phyloP scores from a whole-genome alignment of 2,113 vertebrate genomes.

The Pagrus major region DNA sequence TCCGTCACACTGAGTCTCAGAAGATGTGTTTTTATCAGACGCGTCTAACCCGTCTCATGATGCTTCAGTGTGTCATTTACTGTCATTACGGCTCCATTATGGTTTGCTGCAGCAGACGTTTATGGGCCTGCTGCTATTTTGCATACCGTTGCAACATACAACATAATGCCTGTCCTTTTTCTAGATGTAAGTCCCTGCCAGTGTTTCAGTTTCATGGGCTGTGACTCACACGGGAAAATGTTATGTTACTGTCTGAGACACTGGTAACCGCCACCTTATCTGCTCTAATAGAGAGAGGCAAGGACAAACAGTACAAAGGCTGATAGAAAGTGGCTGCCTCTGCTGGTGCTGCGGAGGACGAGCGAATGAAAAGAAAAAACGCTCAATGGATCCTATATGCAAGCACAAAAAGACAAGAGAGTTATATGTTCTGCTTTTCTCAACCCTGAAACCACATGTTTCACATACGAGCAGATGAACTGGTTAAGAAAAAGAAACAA shows the following conservation, averaged over 20 bases:
- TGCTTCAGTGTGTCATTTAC: neutral
- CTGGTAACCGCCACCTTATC: conserved; percentile 37
- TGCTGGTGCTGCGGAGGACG: conserved; percentile 57
- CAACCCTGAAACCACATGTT: neutral
- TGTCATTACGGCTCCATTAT: neutral
- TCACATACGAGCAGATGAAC: neutral
- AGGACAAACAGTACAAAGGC: conserved; percentile 71
- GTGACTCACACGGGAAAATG: conserved; percentile 51
- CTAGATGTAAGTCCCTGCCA: neutral
- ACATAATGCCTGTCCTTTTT: neutral
- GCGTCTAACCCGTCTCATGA: neutral
- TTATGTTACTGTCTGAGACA: conserved; percentile 50
- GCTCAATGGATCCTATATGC: conserved; percentile 30
- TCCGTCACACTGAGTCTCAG: neutral
- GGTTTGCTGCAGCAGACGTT: neutral
- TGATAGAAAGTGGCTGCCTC: conserved; percentile 54
- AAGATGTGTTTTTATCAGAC: neutral
- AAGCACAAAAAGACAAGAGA: conserved; percentile 30
- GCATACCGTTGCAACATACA: neutral
- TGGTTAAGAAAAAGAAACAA: too few species aligned
- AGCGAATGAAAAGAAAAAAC: conserved; percentile 27
- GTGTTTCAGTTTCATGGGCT: conserved; percentile 5
- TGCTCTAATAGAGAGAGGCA: conserved; percentile 54
- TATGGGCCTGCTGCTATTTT: neutral
- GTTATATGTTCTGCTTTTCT: conserved; percentile 5